Evolutionary conservation across 2,888 invertebrate species (phyloP).

Genomic region (Globia sparganii): DNA sequence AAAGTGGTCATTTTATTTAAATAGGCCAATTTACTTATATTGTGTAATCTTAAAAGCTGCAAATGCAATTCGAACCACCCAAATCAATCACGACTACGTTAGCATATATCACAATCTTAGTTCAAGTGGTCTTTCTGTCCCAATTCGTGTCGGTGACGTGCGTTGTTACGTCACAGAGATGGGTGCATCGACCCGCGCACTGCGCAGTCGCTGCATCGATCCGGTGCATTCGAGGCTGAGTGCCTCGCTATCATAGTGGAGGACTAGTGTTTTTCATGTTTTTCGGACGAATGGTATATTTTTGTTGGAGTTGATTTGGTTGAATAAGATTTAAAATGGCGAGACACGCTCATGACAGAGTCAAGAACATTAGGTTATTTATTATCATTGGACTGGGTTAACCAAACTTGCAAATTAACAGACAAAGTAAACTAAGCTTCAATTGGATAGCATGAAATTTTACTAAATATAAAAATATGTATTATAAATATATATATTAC

Average conservation of each 20-base stretch:
- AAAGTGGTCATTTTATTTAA: too few relatives aligned
- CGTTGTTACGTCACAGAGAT: conserved; percentile 65
- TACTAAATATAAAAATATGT: too few relatives aligned
- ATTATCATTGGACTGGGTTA: background rate
- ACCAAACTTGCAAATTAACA: background rate
- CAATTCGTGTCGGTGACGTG: conserved; percentile 16
- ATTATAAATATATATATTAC: too few relatives aligned
- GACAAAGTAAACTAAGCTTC: background rate
- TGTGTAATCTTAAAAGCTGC: background rate
- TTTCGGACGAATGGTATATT: background rate
- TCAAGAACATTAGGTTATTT: background rate
- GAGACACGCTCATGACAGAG: background rate
- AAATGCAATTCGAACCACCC: background rate
- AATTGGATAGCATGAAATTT: background rate
- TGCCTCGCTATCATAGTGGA: conserved; percentile 13
- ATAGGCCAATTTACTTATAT: too few relatives aligned
- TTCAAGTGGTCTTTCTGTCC: conserved; percentile 43
- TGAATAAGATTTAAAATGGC: background rate
- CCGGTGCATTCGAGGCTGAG: conserved; percentile 72
- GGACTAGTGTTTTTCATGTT: conserved; percentile 1
- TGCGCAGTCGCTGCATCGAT: conserved; percentile 86
- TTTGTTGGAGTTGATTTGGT: background rate
- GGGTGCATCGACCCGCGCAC: conserved; percentile 82
- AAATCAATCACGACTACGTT: background rate
- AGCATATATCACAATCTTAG: background rate